These are phyloP conservation scores for Drosophila greeni DNA, from an alignment of 2,888 invertebrate species.

Conservation along the genomic window DNA sequence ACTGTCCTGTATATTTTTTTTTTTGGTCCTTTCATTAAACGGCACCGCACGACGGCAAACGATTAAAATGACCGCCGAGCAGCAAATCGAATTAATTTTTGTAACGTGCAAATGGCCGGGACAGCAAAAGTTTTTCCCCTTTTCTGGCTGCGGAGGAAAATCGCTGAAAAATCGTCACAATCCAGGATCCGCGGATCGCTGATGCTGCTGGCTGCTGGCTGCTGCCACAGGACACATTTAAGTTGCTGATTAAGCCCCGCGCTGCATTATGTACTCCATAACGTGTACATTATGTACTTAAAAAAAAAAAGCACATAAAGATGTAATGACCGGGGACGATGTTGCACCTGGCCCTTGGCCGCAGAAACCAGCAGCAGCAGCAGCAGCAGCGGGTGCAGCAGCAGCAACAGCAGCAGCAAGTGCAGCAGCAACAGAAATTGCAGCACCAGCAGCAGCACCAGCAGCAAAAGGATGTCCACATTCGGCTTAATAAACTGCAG, in stretches of 20 bases:
- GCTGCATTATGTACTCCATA: slow-evolving; percentile 27
- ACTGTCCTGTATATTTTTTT: slow-evolving; percentile 19
- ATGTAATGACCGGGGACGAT: slow-evolving; percentile 63
- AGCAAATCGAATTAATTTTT: slow-evolving; percentile 77
- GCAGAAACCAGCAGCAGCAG: slow-evolving; percentile 31
- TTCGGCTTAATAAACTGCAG: slow-evolving; percentile 62
- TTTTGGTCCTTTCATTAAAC: slow-evolving; percentile 65
- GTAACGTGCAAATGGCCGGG: slow-evolving; percentile 74
- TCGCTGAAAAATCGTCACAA: slow-evolving; percentile 7
- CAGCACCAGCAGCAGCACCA: slow-evolving; percentile 3
- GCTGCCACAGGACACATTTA: slow-evolving; percentile 72
- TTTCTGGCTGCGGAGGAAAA: slow-evolving; percentile 13
- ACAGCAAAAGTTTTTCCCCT: slow-evolving; percentile 46
- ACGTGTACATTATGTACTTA: slow-evolving; percentile 63
- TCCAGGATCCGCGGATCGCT: slow-evolving; percentile 39
- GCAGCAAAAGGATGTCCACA: slow-evolving; percentile 23
- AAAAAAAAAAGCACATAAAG: slow-evolving; percentile 67
- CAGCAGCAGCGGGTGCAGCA: slow-evolving; percentile 18
- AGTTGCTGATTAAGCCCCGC: slow-evolving; percentile 71
- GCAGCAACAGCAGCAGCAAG: no score
- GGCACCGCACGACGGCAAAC: slow-evolving; percentile 58
- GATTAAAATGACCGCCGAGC: slow-evolving; percentile 75
- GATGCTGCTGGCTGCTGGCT: no score
- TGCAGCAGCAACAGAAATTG: slow-evolving; percentile 19
- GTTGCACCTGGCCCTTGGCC: slow-evolving; percentile 36